Evolutionary conservation across 92 coral and sea anemone genomes (phyloP).

Genomic region (Parazoanthus atlanticus): DNA sequence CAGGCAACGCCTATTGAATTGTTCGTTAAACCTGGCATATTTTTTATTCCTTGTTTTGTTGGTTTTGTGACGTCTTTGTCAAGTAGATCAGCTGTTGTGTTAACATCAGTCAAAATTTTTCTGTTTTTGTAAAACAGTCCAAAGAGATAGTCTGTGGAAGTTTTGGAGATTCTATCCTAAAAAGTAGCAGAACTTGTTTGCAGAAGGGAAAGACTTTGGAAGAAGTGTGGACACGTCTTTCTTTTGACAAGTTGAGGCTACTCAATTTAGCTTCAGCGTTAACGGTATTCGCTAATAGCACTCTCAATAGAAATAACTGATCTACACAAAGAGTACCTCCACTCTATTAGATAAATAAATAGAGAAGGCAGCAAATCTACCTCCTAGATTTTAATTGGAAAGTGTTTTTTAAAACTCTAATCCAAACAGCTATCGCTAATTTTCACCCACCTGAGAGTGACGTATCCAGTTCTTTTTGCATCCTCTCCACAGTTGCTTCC

Average conservation of each 20-base stretch:
- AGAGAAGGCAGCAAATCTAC: background rate
- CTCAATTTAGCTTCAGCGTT: background rate
- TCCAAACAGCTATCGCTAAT: background rate
- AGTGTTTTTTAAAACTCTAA: background rate
- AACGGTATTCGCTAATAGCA: background rate
- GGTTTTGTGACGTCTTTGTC: background rate
- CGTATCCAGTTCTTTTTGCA: constrained; percentile 44
- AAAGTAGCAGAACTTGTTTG: background rate
- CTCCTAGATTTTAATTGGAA: too few relatives aligned
- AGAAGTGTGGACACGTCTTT: background rate
- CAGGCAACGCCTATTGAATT: background rate
- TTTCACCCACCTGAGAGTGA: constrained; percentile 55
- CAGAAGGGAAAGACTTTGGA: background rate
- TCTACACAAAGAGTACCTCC: background rate
- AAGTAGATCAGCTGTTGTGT: background rate
- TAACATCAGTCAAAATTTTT: background rate
- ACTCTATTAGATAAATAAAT: background rate
- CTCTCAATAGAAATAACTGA: background rate
- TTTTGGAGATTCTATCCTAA: background rate
- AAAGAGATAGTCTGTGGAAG: background rate
- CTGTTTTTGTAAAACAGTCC: background rate
- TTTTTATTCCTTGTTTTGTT: background rate
- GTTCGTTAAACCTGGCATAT: background rate
- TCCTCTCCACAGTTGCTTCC: constrained; percentile 47
- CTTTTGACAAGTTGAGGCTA: background rate